These are phyloP conservation scores for Uropsilus gracilis DNA, from an alignment of 2,113 vertebrate genomes.

Conservation along the genomic window DNA sequence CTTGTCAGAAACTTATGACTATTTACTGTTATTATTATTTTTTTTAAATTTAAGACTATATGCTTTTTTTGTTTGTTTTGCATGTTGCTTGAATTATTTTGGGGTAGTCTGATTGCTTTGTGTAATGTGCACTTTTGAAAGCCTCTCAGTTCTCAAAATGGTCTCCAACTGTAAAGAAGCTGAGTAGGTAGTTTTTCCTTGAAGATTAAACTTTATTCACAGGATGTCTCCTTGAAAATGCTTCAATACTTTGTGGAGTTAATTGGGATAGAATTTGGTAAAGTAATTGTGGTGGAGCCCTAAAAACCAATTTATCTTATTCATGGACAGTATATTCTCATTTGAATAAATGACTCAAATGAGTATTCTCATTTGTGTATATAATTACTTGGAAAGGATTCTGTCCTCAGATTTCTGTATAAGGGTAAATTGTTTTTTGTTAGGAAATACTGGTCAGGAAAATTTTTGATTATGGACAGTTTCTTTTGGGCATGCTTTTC, in stretches of 20 bases:
- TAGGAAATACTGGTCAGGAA: background rate
- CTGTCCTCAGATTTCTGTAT: background rate
- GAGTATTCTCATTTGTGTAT: constrained; percentile 12
- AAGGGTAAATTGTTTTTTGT: background rate
- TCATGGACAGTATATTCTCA: background rate
- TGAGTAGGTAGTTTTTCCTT: constrained; percentile 12
- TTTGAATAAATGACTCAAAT: constrained; percentile 27
- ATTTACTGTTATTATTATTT: background rate
- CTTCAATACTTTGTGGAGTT: background rate
- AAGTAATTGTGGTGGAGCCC: background rate
- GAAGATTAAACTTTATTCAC: background rate
- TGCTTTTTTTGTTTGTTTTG: background rate
- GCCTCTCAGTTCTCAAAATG: background rate
- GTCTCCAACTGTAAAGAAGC: constrained; percentile 5
- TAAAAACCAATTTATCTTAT: constrained; percentile 43
- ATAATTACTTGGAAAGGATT: background rate
- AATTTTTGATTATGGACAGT: background rate
- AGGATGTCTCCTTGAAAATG: constrained; percentile 28
- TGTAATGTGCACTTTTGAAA: background rate
- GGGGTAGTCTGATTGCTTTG: background rate
- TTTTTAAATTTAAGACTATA: background rate
- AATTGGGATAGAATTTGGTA: constrained; percentile 1
- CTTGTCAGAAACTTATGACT: background rate
- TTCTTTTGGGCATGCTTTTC: background rate
- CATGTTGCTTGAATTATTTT: background rate